Conservation (phyloP, 2,888 invertebrate genomes). For the Cylindroiulus punctatus region DNA sequence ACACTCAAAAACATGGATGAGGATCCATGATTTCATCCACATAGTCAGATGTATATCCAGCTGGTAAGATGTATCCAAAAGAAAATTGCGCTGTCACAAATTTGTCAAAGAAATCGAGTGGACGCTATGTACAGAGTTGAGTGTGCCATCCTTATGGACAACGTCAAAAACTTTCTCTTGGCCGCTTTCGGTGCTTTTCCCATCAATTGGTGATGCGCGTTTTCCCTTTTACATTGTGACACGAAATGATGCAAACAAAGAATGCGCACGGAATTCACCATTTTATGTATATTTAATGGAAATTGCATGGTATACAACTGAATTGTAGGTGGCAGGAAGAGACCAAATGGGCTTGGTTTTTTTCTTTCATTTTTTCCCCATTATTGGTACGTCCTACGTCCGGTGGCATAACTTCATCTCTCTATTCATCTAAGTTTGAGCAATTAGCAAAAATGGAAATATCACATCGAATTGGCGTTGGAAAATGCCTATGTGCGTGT, state of each 20-base stretch:
- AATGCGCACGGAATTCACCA: not conserved
- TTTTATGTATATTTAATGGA: not conserved
- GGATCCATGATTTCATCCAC: not conserved
- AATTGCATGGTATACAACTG: not conserved
- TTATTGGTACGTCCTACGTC: not conserved
- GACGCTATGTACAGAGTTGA: not conserved
- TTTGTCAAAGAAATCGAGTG: not conserved
- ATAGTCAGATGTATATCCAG: conserved; percentile 9
- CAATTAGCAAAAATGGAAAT: not conserved
- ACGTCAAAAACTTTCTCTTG: not conserved
- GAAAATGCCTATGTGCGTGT: not conserved
- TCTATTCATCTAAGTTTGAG: not conserved
- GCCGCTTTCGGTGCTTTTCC: not conserved
- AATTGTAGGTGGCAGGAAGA: conserved; percentile 1
- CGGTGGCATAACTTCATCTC: not conserved
- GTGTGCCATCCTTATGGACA: not conserved
- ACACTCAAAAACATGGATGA: not conserved
- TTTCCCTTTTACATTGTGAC: conserved; percentile 10
- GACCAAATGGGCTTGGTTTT: not conserved
- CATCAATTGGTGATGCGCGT: conserved; percentile 8
- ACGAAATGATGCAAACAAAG: conserved; percentile 10
- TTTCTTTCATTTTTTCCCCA: not conserved
- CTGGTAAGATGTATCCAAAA: not conserved
- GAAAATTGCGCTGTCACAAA: not conserved
- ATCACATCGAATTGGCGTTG: not conserved